phyloP scores from a whole-genome alignment of 2,888 invertebrate genomes.

The Leucophenga montana region DNA sequence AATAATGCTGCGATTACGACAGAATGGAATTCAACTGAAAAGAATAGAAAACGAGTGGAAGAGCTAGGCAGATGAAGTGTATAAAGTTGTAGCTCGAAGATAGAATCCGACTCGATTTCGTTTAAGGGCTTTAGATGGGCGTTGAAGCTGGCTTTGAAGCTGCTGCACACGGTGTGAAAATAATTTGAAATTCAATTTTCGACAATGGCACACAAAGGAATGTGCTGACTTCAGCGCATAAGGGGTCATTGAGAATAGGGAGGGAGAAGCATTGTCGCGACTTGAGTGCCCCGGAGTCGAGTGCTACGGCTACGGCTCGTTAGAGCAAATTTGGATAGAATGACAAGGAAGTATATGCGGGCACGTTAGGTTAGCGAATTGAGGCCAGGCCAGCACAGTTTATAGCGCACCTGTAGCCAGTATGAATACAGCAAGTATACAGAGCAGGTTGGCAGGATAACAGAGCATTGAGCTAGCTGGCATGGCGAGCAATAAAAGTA shows the following conservation, averaged over 20 bases:
- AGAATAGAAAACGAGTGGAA: neutral
- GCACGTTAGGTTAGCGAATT: neutral
- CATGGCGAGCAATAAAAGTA: conserved; percentile 4
- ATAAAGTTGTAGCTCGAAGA: neutral
- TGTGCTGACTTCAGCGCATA: conserved; percentile 36
- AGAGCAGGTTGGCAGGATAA: neutral
- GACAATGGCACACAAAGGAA: conserved; percentile 66
- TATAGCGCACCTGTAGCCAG: conserved; percentile 14
- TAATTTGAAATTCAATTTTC: conserved; percentile 66
- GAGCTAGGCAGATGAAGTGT: neutral
- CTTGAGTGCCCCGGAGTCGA: conserved; percentile 13
- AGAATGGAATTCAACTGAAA: neutral
- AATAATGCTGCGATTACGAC: conserved; percentile 64
- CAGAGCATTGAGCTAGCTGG: neutral
- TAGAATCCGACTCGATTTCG: neutral
- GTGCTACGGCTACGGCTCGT: conserved; percentile 50
- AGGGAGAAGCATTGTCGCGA: conserved; percentile 26
- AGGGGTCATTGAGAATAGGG: neutral
- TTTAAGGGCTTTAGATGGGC: neutral
- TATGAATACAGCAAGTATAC: neutral
- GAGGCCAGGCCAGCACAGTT: neutral
- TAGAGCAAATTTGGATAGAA: conserved; percentile 35
- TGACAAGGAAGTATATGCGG: neutral
- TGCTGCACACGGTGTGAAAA: conserved; percentile 56
- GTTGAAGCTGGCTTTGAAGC: neutral